Conservation (phyloP, 2,888 invertebrate species). For the Timema cristinae region DNA sequence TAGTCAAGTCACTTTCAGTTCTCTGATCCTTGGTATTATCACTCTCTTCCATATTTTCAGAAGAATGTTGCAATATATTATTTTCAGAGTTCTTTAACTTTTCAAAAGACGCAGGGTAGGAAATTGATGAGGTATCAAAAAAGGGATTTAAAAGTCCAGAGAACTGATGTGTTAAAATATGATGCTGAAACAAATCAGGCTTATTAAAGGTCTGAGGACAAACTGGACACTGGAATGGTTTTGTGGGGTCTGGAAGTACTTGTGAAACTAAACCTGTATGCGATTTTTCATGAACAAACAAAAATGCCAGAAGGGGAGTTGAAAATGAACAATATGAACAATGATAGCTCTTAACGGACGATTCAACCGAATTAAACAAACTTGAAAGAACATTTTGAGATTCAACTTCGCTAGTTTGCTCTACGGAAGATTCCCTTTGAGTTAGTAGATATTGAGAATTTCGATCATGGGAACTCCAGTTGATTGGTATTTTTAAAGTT, state of each 20-base stretch:
- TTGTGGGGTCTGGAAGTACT: conserved; percentile 29
- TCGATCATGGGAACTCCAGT: conserved; percentile 16
- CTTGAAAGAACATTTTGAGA: conserved; percentile 52
- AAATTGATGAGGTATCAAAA: neutral
- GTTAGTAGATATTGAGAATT: conserved; percentile 37
- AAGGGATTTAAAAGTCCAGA: conserved; percentile 37
- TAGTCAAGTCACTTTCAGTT: conserved; percentile 1
- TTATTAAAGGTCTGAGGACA: conserved; percentile 56
- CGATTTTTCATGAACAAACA: conserved; percentile 88
- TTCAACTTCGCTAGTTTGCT: conserved; percentile 39
- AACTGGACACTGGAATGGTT: conserved; percentile 54
- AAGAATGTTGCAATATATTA: conserved; percentile 9
- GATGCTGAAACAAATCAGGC: conserved; percentile 57
- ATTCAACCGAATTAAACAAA: conserved; percentile 52
- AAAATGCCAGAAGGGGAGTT: conserved; percentile 82
- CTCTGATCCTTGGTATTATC: neutral
- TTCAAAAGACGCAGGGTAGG: neutral
- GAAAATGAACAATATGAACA: conserved; percentile 88
- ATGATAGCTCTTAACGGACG: conserved; percentile 70
- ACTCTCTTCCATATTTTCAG: conserved; percentile 8
- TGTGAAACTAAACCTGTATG: conserved; percentile 51
- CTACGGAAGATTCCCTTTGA: conserved; percentile 40
- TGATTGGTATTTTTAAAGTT: conserved; percentile 54
- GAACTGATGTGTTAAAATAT: conserved; percentile 57
- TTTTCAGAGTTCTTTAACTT: neutral